phyloP scores from a whole-genome alignment of 2,888 invertebrate genomes.

The Sceliomorpha sp. region DNA sequence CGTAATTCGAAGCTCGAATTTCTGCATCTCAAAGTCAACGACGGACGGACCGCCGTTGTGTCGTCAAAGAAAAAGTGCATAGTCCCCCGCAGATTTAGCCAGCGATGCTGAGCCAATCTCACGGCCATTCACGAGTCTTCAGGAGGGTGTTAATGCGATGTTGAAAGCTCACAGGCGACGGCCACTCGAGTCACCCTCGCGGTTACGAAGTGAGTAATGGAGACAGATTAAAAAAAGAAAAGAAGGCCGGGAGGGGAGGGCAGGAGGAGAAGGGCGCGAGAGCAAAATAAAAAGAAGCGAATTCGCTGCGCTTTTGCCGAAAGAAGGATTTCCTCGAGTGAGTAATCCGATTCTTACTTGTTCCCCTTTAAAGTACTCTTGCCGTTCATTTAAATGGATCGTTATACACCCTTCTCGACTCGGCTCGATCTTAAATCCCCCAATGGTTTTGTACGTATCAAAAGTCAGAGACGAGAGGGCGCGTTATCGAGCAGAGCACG shows the following conservation, averaged over 20 bases:
- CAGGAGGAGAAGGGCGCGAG: slow-evolving; percentile 7
- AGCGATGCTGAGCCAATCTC: slow-evolving; percentile 12
- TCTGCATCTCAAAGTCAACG: slow-evolving; percentile 1
- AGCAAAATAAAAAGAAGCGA: slow-evolving; percentile 35
- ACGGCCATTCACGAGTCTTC: slow-evolving; percentile 18
- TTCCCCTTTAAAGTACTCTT: slow-evolving; percentile 41
- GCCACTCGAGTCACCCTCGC: slow-evolving; percentile 37
- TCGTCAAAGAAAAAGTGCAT: too few relatives aligned
- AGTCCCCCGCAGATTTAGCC: neutral
- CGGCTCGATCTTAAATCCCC: slow-evolving; percentile 41
- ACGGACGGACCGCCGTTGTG: too few relatives aligned
- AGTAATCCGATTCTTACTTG: slow-evolving; percentile 50
- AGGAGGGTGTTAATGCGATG: slow-evolving; percentile 25
- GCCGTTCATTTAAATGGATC: slow-evolving; percentile 53
- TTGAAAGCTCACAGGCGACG: slow-evolving; percentile 15
- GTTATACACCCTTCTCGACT: slow-evolving; percentile 46
- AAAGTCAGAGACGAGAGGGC: slow-evolving; percentile 30
- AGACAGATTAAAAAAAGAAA: slow-evolving; percentile 34
- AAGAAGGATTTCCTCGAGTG: slow-evolving; percentile 49
- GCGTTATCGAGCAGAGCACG: too few relatives aligned
- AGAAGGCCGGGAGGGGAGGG: neutral
- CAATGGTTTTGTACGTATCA: slow-evolving; percentile 26
- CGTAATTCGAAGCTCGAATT: slow-evolving; percentile 21
- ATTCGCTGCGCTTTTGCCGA: slow-evolving; percentile 35
- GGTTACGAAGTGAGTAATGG: slow-evolving; percentile 38